Percentiles rank a stretch among this genome's conserved stretches.
phyloP scores from a whole-genome alignment of 2,113 vertebrate species.

The Recurvirostra avosetta region DNA sequence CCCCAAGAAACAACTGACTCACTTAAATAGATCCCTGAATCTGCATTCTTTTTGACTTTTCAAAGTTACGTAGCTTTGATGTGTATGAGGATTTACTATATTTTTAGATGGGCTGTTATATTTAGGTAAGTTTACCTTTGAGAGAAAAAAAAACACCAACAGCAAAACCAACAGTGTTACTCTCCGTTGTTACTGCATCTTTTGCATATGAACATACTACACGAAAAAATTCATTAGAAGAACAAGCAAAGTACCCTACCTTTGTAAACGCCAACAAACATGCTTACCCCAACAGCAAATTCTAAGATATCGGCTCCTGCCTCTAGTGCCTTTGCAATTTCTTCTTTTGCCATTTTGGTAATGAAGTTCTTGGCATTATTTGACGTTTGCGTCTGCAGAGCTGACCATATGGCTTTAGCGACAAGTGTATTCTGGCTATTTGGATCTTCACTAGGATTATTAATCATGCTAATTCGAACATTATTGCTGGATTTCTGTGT shows the following conservation, averaged over 20 bases:
- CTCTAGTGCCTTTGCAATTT: slow-evolving; percentile 80
- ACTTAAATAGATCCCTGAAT: neutral
- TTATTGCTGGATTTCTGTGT: slow-evolving; percentile 89
- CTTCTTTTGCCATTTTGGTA: slow-evolving; percentile 94
- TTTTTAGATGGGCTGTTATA: neutral
- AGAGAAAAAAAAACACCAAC: neutral
- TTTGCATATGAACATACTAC: neutral
- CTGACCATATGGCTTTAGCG: slow-evolving; percentile 88
- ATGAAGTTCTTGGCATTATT: slow-evolving; percentile 98
- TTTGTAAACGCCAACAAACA: neutral
- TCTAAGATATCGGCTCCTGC: slow-evolving; percentile 77
- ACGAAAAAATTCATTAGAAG: neutral
- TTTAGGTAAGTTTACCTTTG: neutral
- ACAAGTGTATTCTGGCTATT: slow-evolving; percentile 75
- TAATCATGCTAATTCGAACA: slow-evolving; percentile 89
- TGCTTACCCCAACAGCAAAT: slow-evolving; percentile 92
- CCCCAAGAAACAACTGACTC: neutral
- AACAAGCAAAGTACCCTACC: neutral
- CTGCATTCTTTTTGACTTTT: neutral
- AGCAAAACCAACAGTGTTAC: neutral
- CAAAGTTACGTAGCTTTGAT: neutral
- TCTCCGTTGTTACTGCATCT: neutral
- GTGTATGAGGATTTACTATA: neutral
- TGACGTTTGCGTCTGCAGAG: slow-evolving; percentile 91
- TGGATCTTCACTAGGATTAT: slow-evolving; percentile 81